Conservation (phyloP, 2,888 invertebrate genomes). For the Stenchaetothrips biformis region DNA sequence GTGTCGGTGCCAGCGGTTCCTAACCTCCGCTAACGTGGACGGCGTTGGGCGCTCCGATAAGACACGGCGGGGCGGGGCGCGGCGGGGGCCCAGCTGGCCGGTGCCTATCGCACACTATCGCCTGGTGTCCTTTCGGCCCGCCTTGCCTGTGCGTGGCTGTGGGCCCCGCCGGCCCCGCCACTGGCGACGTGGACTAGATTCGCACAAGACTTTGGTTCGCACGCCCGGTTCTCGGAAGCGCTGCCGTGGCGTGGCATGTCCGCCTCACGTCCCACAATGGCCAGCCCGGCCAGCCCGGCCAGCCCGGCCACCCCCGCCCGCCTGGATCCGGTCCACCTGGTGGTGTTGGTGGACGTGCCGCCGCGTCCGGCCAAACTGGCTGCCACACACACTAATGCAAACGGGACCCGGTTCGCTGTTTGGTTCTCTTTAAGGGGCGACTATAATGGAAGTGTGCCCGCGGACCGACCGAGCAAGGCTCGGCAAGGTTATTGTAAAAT, state of each 20-base stretch:
- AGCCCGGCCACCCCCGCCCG: neutral
- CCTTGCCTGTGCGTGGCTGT: neutral
- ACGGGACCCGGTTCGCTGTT: neutral
- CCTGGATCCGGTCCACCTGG: neutral
- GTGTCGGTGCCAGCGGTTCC: neutral
- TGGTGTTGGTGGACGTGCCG: neutral
- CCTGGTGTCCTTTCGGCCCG: neutral
- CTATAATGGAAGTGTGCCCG: neutral
- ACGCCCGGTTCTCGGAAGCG: neutral
- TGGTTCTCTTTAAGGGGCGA: neutral
- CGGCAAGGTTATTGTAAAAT: too few species aligned
- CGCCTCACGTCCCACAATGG: neutral
- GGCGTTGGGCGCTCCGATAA: slow-evolving; percentile 17
- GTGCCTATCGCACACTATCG: slow-evolving; percentile 1
- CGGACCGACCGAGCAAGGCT: neutral
- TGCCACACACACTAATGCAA: neutral
- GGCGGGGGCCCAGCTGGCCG: neutral
- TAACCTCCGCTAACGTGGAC: slow-evolving; percentile 15
- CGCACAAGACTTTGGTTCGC: neutral
- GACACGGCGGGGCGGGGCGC: neutral
- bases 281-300: neutral
- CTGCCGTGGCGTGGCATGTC: neutral
- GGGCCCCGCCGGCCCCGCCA: neutral
- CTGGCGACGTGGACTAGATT: neutral
- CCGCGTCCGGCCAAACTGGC: neutral